A percentile compares a stretch with the other conserved stretches of the same genome.
phyloP scores from a whole-genome alignment of 2,888 invertebrate genomes.

The Volucella inanis region DNA sequence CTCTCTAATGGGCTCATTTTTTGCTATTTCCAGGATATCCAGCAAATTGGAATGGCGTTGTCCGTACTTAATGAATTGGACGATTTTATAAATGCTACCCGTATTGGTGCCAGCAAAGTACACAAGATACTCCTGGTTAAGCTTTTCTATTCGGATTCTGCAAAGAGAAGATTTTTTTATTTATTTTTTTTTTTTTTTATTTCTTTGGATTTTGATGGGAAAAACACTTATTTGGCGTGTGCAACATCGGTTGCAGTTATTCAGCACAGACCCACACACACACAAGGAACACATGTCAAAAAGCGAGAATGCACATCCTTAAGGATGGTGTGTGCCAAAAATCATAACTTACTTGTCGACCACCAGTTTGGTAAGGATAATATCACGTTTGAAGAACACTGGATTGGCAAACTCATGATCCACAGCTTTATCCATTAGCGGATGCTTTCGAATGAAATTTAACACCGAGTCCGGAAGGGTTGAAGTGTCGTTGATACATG shows the following conservation, averaged over 20 bases:
- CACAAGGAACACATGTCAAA: constrained; percentile 14
- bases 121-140: constrained; percentile 90
- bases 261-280: constrained; percentile 34
- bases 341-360: constrained; percentile 88
- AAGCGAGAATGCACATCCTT: constrained; percentile 66
- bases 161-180: constrained; percentile 21
- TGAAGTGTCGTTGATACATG: constrained; percentile 96
- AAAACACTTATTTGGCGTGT: constrained; percentile 58
- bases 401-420: constrained; percentile 96
- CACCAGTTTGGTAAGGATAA: constrained; percentile 94
- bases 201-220: constrained; percentile 20
- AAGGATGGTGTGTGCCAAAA: constrained; percentile 47
- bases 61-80: constrained; percentile 93
- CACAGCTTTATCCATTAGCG: constrained; percentile 98
- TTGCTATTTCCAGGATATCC: constrained; percentile 95
- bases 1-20: constrained; percentile 92
- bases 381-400: constrained; percentile 95
- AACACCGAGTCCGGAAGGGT: constrained; percentile 95
- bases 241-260: constrained; percentile 51
- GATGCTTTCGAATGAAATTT: constrained; percentile 98
- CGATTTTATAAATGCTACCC: constrained; percentile 96
- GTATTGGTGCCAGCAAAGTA: constrained; percentile 94
- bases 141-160: constrained; percentile 83
- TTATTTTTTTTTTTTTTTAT: constrained; percentile 19
- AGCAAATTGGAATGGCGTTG: constrained; percentile 93